These are phyloP conservation scores for Pyrrhia umbra DNA, from an alignment of 2,888 invertebrate genomes.

Conservation along the genomic window DNA sequence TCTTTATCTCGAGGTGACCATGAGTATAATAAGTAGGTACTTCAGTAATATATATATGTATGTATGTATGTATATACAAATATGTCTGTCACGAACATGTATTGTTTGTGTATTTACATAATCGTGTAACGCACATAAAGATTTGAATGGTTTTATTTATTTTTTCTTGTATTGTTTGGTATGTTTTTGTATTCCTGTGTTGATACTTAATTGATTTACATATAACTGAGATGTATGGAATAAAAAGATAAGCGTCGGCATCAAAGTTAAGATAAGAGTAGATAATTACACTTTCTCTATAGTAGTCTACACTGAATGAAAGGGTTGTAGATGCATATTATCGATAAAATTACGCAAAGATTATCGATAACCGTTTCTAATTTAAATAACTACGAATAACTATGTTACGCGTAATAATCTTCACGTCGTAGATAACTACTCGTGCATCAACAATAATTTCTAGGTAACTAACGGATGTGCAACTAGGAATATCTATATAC, in stretches of 20 bases:
- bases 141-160: background rate
- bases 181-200: background rate
- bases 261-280: no score
- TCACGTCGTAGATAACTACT: background rate
- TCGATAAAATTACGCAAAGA: background rate
- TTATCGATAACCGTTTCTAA: background rate
- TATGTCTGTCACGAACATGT: conserved; percentile 7
- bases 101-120: conserved; percentile 14
- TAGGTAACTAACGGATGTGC: conserved; percentile 18
- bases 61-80: background rate
- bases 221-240: background rate
- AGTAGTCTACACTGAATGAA: no score
- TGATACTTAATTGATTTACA: background rate
- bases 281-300: no score
- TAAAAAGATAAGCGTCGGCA: no score
- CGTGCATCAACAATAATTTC: conserved; percentile 33
- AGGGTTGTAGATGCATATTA: background rate
- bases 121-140: background rate
- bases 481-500: conserved; percentile 16
- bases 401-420: background rate
- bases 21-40: conserved; percentile 24
- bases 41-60: conserved; percentile 1
- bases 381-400: background rate
- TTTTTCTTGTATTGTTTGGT: background rate
- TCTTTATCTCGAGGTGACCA: conserved; percentile 34